Evolutionary conservation across 2,113 vertebrate species (phyloP).

Genomic region (Gallinago jamesoni): DNA sequence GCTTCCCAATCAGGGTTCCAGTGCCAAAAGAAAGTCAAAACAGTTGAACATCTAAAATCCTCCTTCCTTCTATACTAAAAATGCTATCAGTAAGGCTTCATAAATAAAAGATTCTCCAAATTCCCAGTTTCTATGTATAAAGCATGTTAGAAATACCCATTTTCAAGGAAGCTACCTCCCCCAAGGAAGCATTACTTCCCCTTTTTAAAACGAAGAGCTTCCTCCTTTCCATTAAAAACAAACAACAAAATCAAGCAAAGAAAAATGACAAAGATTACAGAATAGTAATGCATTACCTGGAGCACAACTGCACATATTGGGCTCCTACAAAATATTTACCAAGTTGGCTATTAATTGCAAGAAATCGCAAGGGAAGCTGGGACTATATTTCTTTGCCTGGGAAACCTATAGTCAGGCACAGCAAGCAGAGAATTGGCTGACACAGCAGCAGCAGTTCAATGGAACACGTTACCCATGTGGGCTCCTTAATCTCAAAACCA

Average conservation of each 20-base stretch:
- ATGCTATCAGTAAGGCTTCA: background rate
- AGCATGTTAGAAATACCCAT: background rate
- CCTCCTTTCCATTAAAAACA: background rate
- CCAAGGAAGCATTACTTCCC: background rate
- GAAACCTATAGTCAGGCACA: conserved; percentile 18
- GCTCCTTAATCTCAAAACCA: conserved; percentile 10
- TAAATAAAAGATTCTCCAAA: background rate
- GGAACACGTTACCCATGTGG: background rate
- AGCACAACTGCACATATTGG: background rate
- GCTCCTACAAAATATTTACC: background rate
- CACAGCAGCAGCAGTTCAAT: background rate
- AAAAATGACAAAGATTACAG: background rate
- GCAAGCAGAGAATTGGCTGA: conserved; percentile 23
- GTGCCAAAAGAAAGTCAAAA: background rate
- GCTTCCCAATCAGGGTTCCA: background rate
- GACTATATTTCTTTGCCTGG: background rate
- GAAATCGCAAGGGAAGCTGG: background rate
- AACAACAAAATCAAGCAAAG: background rate
- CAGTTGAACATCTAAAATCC: background rate
- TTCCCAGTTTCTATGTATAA: background rate
- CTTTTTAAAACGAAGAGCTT: background rate
- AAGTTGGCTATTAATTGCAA: background rate
- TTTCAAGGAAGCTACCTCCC: background rate
- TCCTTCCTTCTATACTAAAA: background rate
- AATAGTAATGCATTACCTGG: background rate